Evolutionary conservation across 2,113 vertebrate species (phyloP).

Genomic region (Gopherus evgoodei): DNA sequence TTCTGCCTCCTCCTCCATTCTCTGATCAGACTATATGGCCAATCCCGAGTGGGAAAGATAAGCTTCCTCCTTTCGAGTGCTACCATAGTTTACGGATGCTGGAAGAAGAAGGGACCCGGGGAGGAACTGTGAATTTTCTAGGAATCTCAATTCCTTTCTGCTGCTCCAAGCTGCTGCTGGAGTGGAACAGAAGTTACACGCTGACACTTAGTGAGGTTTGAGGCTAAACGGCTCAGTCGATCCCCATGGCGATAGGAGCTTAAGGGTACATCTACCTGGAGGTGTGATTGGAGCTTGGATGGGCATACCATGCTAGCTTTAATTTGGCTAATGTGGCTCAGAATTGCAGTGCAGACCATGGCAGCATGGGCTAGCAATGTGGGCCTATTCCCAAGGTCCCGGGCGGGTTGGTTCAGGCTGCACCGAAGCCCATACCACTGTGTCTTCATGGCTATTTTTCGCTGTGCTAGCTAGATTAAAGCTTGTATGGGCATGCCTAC

Average conservation of each 20-base stretch:
- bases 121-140: not conserved
- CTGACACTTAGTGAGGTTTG: rapidly evolving
- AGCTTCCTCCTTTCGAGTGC: rapidly evolving
- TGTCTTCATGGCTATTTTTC: not conserved
- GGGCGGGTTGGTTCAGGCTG: not conserved
- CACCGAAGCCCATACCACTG: not conserved
- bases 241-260: rapidly evolving
- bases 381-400: not conserved
- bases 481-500: too few relatives aligned
- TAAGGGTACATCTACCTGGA: not conserved
- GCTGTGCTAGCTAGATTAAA: too few relatives aligned
- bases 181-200: not conserved
- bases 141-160: not conserved
- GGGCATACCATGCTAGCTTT: not conserved
- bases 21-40: not conserved
- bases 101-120: not conserved
- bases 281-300: not conserved
- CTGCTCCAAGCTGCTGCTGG: rapidly evolving
- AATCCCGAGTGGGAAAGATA: not conserved
- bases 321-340: not conserved
- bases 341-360: not conserved
- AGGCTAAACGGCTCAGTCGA: rapidly evolving
- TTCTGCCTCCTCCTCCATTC: rapidly evolving
- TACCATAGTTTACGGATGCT: not conserved
- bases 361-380: not conserved